These are phyloP conservation scores for Ascaphus truei DNA, from an alignment of 2,113 vertebrate genomes.

Conservation along the genomic window DNA sequence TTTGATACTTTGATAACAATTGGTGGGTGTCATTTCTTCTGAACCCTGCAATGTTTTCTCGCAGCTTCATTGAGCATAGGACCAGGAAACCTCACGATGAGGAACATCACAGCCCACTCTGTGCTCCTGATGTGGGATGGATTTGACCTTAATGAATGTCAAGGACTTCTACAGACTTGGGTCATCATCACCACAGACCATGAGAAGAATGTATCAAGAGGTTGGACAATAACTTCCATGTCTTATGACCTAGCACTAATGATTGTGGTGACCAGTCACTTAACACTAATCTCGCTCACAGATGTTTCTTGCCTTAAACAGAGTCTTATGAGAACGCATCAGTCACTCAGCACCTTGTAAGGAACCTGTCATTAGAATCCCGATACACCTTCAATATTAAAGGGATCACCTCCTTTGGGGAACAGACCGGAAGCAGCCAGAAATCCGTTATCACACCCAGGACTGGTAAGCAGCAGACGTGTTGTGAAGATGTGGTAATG, in stretches of 20 bases:
- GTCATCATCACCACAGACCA: not conserved
- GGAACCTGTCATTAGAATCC: not conserved
- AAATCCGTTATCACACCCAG: not conserved
- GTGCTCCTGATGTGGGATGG: slow-evolving; percentile 14
- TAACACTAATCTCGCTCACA: too few relatives aligned
- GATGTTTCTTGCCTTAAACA: not conserved
- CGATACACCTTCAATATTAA: slow-evolving; percentile 1
- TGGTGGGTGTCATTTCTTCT: too few relatives aligned
- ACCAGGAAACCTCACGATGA: slow-evolving; percentile 3
- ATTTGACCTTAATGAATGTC: slow-evolving; percentile 7
- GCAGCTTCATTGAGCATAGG: slow-evolving; percentile 3
- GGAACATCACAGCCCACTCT: not conserved
- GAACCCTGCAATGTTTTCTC: not conserved
- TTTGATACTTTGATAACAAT: too few relatives aligned
- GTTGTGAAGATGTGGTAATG: not conserved
- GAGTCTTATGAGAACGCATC: not conserved
- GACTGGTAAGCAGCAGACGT: not conserved
- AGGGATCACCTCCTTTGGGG: slow-evolving; percentile 14
- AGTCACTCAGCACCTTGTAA: not conserved
- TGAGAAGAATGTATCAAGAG: not conserved
- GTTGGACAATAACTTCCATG: not conserved
- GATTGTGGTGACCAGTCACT: not conserved
- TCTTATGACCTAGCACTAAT: not conserved
- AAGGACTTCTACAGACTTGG: slow-evolving; percentile 11
- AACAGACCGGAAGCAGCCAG: not conserved